Conservation (phyloP, 2,113 vertebrate genomes). For the Petaurus breviceps region DNA sequence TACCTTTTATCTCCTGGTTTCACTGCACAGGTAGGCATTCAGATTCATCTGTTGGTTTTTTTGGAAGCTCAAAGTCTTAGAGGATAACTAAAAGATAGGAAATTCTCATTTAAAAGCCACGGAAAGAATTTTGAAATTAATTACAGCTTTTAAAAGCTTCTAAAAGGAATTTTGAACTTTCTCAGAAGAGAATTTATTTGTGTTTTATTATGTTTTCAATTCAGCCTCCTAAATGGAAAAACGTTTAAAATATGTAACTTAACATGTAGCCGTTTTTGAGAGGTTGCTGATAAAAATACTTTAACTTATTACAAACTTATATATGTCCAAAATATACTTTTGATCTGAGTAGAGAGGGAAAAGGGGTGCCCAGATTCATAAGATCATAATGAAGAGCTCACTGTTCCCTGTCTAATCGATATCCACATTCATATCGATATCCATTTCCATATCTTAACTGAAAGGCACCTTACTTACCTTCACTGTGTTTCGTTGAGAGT, state of each 20-base stretch:
- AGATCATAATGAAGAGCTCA: background rate
- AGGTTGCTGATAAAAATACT: too few species aligned
- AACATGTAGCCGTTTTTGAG: background rate
- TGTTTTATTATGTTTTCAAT: background rate
- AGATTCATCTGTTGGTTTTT: background rate
- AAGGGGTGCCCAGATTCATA: background rate
- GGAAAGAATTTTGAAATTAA: conserved; percentile 47
- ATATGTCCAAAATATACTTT: background rate
- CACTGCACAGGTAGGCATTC: conserved; percentile 2
- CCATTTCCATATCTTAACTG: background rate
- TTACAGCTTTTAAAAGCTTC: conserved; percentile 8
- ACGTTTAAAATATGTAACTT: background rate
- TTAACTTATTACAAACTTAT: background rate
- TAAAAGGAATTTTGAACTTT: conserved; percentile 14
- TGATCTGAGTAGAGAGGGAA: background rate
- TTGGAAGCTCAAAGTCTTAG: conserved; percentile 38
- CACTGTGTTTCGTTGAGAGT: background rate
- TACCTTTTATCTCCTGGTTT: conserved; percentile 31
- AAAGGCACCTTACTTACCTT: background rate
- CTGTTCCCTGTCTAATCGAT: background rate
- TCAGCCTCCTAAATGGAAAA: background rate
- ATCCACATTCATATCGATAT: too few species aligned
- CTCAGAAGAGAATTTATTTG: background rate
- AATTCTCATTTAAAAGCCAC: conserved; percentile 32
- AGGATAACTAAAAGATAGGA: background rate